These are phyloP conservation scores for Chaunax sp. DNA, from an alignment of 2,797 vertebrate species.

Conservation along the genomic window DNA sequence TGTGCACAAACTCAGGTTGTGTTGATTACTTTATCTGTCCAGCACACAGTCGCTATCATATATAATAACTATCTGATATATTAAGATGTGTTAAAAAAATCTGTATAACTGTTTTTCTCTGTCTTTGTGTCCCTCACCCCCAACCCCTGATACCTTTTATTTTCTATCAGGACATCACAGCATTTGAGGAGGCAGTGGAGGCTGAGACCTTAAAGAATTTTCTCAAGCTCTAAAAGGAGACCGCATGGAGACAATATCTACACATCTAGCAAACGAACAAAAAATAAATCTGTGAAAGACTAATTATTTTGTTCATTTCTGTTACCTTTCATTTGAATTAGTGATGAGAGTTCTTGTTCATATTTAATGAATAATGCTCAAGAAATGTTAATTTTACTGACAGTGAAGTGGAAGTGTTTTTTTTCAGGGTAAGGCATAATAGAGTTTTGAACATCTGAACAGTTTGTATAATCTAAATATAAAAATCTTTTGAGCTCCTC, in stretches of 20 bases:
- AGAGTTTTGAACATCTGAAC: slow-evolving; percentile 8
- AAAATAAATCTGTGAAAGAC: background rate
- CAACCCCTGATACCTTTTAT: too few relatives aligned
- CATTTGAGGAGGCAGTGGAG: slow-evolving; percentile 65
- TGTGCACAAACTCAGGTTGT: too few relatives aligned
- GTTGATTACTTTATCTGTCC: too few relatives aligned
- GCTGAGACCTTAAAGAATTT: slow-evolving; percentile 43
- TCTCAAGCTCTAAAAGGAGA: slow-evolving; percentile 56
- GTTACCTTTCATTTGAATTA: background rate
- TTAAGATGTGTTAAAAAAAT: too few relatives aligned
- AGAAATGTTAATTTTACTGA: background rate
- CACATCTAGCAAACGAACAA: background rate
- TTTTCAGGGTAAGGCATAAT: background rate
- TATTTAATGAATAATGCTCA: background rate
- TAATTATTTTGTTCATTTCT: background rate
- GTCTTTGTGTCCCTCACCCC: too few relatives aligned
- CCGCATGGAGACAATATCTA: background rate
- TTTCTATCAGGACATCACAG: too few relatives aligned
- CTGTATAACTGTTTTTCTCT: too few relatives aligned
- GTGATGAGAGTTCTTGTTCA: background rate
- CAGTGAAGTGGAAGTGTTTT: background rate
- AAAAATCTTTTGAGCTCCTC: background rate
- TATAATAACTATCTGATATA: too few relatives aligned
- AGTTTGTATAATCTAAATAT: slow-evolving; percentile 24
- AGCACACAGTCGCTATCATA: too few relatives aligned